A percentile compares a stretch with the other conserved stretches of the same genome.
phyloP scores from a whole-genome alignment of 2,797 vertebrate species.

The Muscicapa striata region DNA sequence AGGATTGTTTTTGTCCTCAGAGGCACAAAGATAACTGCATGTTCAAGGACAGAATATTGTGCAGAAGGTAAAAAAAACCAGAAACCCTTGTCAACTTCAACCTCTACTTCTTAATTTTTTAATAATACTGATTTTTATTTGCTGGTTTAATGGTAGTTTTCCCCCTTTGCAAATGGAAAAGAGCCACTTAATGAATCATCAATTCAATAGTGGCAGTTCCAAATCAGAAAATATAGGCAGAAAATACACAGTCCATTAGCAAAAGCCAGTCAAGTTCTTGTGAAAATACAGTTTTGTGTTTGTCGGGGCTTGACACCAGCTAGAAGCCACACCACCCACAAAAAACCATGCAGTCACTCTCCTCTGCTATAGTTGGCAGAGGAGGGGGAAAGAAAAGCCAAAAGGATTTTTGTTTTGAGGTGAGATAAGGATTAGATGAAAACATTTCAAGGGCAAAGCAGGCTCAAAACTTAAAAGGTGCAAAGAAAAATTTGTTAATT shows the following conservation, averaged over 20 bases:
- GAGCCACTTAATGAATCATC: conserved; percentile 4
- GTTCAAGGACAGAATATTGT: conserved; percentile 16
- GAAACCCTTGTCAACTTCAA: conserved; percentile 3
- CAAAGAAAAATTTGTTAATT: not conserved
- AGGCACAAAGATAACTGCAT: not conserved
- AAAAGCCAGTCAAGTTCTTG: not conserved
- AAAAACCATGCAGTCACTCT: not conserved
- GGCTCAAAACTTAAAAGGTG: not conserved
- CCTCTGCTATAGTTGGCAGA: not conserved
- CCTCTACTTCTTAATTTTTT: not conserved
- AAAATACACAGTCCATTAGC: not conserved
- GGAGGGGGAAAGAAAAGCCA: not conserved
- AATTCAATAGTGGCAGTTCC: not conserved
- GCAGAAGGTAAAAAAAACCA: not conserved
- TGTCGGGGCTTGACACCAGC: not conserved
- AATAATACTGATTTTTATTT: conserved; percentile 34
- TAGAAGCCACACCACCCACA: rapidly evolving
- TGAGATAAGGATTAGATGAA: not conserved
- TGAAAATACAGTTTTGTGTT: conserved; percentile 5
- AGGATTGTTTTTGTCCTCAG: conserved; percentile 5
- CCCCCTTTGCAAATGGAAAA: not conserved
- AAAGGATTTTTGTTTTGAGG: not conserved
- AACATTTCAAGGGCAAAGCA: not conserved
- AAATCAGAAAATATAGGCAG: not conserved
- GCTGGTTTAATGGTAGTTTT: not conserved